Evolutionary conservation across 1,140 invertebrate species (phyloP), one percentile per base, ranked within the genome.

Genomic region (Atta texana): DNA sequence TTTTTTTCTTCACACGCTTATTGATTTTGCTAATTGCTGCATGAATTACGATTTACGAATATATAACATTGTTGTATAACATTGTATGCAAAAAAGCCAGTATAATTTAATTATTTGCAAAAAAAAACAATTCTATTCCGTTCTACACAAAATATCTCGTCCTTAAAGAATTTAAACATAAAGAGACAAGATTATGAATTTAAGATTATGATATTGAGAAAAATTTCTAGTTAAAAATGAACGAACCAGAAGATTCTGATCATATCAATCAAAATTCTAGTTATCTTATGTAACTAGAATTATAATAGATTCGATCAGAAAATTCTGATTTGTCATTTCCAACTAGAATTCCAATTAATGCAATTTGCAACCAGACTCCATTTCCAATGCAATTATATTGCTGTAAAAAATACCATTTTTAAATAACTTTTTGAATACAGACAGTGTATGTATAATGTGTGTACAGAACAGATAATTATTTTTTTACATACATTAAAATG

Each of bases 61-160:
- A 18, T 49, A 51, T 49, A 51, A 51, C 66, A 64, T 31, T 49
- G 21, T 8, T 64, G 31, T 34, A 34, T 34, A 34, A n/a, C 24
- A 28, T 34, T 34, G 31, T 34, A 34, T 34, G 31, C 31, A 49
- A 49, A 51, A 24, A 49, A 51, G 44, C 6, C 14, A 64, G 8
- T 18, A 24, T 2, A 59, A 49, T n/a, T 77, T 64, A 64, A 77
- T 77, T 63, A 63, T 31, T 64, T 14, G 3, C 2, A 49, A 64
- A 7, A 49, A 64, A 7, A 77, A 64, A 51, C 1, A 51, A 24
- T 39, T 44, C 16, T 28, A 12, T 44, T 59, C 8, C 2, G 16
- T 28, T 24, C 21, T 3, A 16, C 3, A 75, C 24, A 31, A 51
- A 53, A 31, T 49, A 21, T 49, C 2, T 69, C 39, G 12, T 12